phyloP scores from a whole-genome alignment of 2,888 invertebrate species.

The Helleia helle region DNA sequence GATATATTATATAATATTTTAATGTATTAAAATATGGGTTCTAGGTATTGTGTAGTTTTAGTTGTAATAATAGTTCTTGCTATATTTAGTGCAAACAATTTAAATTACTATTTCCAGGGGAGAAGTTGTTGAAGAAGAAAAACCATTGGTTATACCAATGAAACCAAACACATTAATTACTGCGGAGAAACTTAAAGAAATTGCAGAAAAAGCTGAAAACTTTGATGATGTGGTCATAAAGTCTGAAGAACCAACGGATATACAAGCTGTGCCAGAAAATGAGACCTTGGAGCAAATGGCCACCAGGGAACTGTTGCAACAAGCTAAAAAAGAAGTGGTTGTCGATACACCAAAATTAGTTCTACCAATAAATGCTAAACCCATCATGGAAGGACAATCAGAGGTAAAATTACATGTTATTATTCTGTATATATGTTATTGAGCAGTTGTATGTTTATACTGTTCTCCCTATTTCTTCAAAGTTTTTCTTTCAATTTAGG shows the following conservation, averaged over 20 bases:
- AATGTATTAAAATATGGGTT: too few species aligned
- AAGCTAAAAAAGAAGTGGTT: conserved; percentile 55
- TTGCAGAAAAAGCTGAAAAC: conserved; percentile 63
- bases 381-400: conserved; percentile 74
- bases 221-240: conserved; percentile 62
- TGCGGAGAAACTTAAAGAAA: conserved; percentile 56
- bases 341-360: conserved; percentile 48
- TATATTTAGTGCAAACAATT: not conserved
- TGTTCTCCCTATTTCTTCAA: too few species aligned
- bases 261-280: conserved; percentile 28
- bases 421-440: too few species aligned
- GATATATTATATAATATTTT: too few species aligned
- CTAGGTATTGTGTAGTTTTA: too few species aligned
- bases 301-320: conserved; percentile 80
- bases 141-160: conserved; percentile 79
- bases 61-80: too few species aligned
- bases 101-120: conserved; percentile 49
- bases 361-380: conserved; percentile 74
- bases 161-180: conserved; percentile 71
- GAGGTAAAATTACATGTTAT: too few species aligned
- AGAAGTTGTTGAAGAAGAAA: conserved; percentile 62
- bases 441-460: too few species aligned
- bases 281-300: conserved; percentile 79
- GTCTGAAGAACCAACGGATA: conserved; percentile 24
- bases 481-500: too few species aligned